These are phyloP conservation scores for Panulirus ornatus DNA, from an alignment of 1,140 invertebrate genomes.

Conservation along the genomic window DNA sequence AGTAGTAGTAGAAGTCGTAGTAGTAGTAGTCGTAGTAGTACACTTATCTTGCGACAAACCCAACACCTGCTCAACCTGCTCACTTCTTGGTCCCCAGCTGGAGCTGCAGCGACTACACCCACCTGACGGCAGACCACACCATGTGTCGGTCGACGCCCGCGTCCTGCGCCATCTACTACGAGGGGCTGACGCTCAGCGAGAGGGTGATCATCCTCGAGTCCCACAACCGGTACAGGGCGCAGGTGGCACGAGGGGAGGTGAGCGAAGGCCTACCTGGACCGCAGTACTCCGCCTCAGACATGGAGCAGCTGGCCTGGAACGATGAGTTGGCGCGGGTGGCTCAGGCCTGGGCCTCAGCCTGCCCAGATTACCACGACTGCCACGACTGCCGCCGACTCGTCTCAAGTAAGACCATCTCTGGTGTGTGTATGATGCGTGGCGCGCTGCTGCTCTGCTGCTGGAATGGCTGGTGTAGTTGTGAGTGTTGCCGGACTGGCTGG, in stretches of 20 bases:
- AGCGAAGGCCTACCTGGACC: conserved; percentile 53
- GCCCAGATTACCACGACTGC: conserved; percentile 65
- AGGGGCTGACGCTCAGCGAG: conserved; percentile 31
- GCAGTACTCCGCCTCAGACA: conserved; percentile 60
- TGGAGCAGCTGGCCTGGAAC: conserved; percentile 70
- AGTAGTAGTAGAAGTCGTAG: too few species aligned
- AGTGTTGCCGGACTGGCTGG: too few species aligned
- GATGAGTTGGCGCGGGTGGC: conserved; percentile 69
- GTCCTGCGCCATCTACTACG: conserved; percentile 50
- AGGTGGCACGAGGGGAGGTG: conserved; percentile 57
- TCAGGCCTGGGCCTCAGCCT: conserved; percentile 68
- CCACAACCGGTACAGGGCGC: conserved; percentile 47
- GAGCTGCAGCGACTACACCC: conserved; percentile 35
- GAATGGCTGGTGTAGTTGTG: too few species aligned
- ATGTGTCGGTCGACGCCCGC: conserved; percentile 42
- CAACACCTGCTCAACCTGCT: too few species aligned
- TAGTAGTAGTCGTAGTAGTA: too few species aligned
- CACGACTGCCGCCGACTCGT: conserved; percentile 43
- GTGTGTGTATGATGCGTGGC: too few species aligned
- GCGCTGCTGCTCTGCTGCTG: too few species aligned
- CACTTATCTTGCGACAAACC: too few species aligned
- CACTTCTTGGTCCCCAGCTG: too few species aligned
- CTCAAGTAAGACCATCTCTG: conserved; percentile 7
- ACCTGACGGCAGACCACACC: conserved; percentile 46
- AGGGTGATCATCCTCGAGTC: conserved; percentile 18